Evolutionary conservation across 2,113 vertebrate genomes (phyloP).

Genomic region (Ceyx cyanopectus): DNA sequence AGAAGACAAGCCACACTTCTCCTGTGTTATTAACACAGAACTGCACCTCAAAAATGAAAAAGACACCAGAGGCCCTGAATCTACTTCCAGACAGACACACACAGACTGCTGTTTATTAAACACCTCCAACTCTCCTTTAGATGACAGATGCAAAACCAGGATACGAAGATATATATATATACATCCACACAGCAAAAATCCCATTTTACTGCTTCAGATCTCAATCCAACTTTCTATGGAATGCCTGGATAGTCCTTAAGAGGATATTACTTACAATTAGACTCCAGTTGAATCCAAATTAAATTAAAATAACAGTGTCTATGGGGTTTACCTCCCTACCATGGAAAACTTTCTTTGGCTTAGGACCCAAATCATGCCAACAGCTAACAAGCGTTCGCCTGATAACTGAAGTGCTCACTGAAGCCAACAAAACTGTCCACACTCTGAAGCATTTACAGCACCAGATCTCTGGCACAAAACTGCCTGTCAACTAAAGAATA

Average conservation of each 20-base stretch:
- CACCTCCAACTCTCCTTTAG: slow-evolving; percentile 58
- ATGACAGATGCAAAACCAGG: slow-evolving; percentile 37
- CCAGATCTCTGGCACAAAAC: slow-evolving; percentile 4
- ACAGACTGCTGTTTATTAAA: slow-evolving; percentile 65
- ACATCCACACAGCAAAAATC: not conserved
- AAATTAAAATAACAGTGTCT: slow-evolving; percentile 69
- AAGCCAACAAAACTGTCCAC: not conserved
- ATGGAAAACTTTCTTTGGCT: slow-evolving; percentile 31
- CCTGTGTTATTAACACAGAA: slow-evolving; percentile 75
- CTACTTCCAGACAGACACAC: slow-evolving; percentile 5
- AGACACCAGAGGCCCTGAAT: not conserved
- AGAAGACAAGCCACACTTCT: slow-evolving; percentile 86
- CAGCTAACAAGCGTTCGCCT: not conserved
- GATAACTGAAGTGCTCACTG: not conserved
- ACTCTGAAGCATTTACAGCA: not conserved
- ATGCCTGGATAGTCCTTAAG: not conserved
- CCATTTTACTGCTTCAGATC: slow-evolving; percentile 32
- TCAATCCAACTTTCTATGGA: not conserved
- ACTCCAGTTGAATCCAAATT: slow-evolving; percentile 63
- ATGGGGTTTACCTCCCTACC: slow-evolving; percentile 49
- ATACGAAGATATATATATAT: not conserved
- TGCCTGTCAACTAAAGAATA: slow-evolving; percentile 25
- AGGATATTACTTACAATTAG: slow-evolving; percentile 52
- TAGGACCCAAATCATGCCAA: not conserved
- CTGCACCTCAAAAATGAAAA: slow-evolving; percentile 64